Evolutionary conservation across 1,140 invertebrate genomes (phyloP).

Genomic region (Ostrea edulis): DNA sequence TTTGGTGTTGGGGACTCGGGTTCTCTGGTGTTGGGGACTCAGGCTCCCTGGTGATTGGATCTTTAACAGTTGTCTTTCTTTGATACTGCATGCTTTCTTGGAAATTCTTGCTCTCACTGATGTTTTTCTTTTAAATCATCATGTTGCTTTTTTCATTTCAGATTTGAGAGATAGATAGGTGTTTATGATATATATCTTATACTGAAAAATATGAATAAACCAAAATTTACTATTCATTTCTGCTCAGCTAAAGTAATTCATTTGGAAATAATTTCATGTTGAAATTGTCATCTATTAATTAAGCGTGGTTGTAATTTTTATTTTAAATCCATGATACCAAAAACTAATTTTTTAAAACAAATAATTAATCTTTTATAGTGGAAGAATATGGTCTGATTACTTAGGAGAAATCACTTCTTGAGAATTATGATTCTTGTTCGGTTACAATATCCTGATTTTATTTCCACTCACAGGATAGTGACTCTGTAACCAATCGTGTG

Average conservation of each 20-base stretch:
- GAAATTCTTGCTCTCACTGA: constrained; percentile 16
- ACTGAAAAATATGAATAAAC: not conserved
- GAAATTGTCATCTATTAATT: too few species aligned
- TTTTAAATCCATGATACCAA: too few species aligned
- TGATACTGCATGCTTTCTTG: not conserved
- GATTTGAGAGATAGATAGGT: not conserved
- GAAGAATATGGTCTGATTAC: too few species aligned
- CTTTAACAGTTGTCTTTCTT: not conserved
- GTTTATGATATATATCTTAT: not conserved
- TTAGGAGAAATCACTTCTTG: not conserved
- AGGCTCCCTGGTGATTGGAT: not conserved
- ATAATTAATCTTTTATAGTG: too few species aligned
- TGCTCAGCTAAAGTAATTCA: not conserved
- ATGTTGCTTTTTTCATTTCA: not conserved
- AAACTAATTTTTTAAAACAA: too few species aligned
- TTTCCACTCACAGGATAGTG: constrained; percentile 66
- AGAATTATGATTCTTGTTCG: not conserved
- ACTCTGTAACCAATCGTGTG: constrained; percentile 79
- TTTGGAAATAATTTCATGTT: not conserved
- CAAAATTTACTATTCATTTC: not conserved
- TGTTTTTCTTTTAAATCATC: not conserved
- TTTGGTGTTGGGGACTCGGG: too few species aligned
- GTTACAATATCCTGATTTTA: constrained; percentile 28
- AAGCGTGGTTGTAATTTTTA: too few species aligned
- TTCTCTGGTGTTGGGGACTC: not conserved